phyloP scores from a whole-genome alignment of 2,113 vertebrate species.

The Festucalex cinctus region DNA sequence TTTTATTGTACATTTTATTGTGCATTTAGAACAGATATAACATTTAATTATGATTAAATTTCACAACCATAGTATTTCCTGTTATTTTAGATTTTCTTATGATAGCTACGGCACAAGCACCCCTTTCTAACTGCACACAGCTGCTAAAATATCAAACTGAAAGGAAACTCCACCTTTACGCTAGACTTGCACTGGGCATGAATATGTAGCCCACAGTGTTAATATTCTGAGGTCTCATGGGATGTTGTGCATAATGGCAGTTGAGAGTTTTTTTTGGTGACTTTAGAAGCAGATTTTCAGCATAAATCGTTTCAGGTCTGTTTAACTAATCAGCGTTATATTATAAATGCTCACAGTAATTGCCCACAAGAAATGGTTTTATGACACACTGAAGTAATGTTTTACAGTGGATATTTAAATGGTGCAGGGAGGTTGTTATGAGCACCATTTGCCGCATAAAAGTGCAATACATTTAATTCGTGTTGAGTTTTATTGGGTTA shows the following conservation, averaged over 20 bases:
- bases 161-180: too few species aligned
- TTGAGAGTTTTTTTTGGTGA: background rate
- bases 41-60: too few species aligned
- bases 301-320: background rate
- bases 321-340: background rate
- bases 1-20: too few species aligned
- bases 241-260: background rate
- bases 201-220: too few species aligned
- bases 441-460: conserved; percentile 1
- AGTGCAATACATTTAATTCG: background rate
- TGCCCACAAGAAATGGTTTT: background rate
- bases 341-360: background rate
- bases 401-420: background rate
- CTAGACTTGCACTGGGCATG: too few species aligned
- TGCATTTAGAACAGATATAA: too few species aligned
- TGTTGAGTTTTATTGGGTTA: background rate
- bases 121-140: too few species aligned
- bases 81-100: too few species aligned
- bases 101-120: too few species aligned
- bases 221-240: background rate
- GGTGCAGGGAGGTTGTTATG: background rate
- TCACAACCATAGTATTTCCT: background rate
- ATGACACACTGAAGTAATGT: background rate
- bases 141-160: too few species aligned
- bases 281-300: background rate